A percentile compares a stretch with the other conserved stretches of the same genome.
phyloP scores from a whole-genome alignment of 2,797 vertebrate species.

The Astyanax mexicanus region DNA sequence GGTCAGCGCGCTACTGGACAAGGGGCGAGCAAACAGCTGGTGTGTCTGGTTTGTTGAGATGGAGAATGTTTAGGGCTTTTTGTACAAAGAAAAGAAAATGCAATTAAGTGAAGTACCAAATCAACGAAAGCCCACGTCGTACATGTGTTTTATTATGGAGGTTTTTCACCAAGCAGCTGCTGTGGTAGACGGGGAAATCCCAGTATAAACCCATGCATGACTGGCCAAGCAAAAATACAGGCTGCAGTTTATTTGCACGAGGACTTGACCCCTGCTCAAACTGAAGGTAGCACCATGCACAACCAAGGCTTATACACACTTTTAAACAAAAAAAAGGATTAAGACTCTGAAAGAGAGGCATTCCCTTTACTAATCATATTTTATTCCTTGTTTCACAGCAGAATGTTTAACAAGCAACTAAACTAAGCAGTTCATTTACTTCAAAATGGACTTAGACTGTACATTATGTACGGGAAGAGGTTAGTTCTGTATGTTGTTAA shows the following conservation, averaged over 20 bases:
- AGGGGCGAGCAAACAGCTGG: not conserved
- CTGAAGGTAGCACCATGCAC: not conserved
- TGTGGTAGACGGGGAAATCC: slow-evolving; percentile 45
- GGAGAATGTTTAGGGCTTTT: slow-evolving; percentile 8
- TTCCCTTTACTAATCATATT: not conserved
- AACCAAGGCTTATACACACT: not conserved
- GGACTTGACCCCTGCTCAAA: not conserved
- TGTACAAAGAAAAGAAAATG: slow-evolving; percentile 30
- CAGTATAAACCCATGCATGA: slow-evolving; percentile 30
- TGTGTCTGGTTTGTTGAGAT: slow-evolving; percentile 26
- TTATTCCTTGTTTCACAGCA: not conserved
- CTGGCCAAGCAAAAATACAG: slow-evolving; percentile 34
- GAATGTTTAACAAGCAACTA: not conserved
- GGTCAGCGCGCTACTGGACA: not conserved
- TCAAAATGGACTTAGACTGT: not conserved
- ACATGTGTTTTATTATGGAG: slow-evolving; percentile 39
- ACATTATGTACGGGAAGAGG: too few species aligned
- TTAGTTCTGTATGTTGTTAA: too few species aligned
- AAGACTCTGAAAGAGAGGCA: not conserved
- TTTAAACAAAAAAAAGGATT: slow-evolving; percentile 11
- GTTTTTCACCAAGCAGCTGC: slow-evolving; percentile 39
- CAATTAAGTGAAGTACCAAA: slow-evolving; percentile 38
- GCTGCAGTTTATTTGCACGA: slow-evolving; percentile 29
- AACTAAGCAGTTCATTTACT: not conserved
- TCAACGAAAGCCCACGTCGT: slow-evolving; percentile 10